phyloP scores from a whole-genome alignment of 2,797 vertebrate species.

The Melanogrammus aeglefinus region DNA sequence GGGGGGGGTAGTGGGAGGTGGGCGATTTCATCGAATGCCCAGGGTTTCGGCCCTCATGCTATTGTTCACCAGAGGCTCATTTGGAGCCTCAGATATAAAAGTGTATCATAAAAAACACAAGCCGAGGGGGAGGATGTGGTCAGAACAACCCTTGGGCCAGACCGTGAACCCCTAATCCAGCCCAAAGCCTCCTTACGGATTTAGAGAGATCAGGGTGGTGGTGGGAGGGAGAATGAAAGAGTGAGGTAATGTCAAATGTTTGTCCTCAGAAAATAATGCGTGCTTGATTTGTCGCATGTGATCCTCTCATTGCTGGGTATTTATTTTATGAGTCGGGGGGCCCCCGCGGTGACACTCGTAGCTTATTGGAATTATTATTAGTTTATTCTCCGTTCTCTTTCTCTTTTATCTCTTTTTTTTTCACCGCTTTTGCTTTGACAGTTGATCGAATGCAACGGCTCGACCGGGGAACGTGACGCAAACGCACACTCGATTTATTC shows the following conservation, averaged over 20 bases:
- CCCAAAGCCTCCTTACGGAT: slow-evolving; percentile 69
- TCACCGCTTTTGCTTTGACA: not conserved
- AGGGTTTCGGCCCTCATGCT: slow-evolving; percentile 57
- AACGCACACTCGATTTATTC: not conserved
- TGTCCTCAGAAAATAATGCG: slow-evolving; percentile 68
- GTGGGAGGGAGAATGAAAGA: slow-evolving; percentile 25
- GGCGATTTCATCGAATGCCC: slow-evolving; percentile 45
- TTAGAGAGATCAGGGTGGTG: slow-evolving; percentile 53
- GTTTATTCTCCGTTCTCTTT: not conserved
- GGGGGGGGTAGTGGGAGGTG: too few relatives aligned
- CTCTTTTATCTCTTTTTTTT: not conserved
- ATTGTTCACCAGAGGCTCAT: slow-evolving; percentile 73
- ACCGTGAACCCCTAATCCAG: slow-evolving; percentile 64
- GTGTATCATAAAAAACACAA: slow-evolving; percentile 66
- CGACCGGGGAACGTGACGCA: not conserved
- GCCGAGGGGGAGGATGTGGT: slow-evolving; percentile 64
- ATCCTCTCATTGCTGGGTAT: slow-evolving; percentile 62
- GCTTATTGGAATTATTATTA: too few relatives aligned
- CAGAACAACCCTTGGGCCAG: slow-evolving; percentile 61
- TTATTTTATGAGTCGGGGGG: slow-evolving; percentile 53
- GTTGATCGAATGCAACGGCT: too few relatives aligned
- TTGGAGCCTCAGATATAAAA: slow-evolving; percentile 70
- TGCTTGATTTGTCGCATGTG: slow-evolving; percentile 64
- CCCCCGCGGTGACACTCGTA: slow-evolving; percentile 12
- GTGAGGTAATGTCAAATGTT: slow-evolving; percentile 71